Conservation (phyloP, 2,888 invertebrate genomes). For the Trimorus sp. region DNA sequence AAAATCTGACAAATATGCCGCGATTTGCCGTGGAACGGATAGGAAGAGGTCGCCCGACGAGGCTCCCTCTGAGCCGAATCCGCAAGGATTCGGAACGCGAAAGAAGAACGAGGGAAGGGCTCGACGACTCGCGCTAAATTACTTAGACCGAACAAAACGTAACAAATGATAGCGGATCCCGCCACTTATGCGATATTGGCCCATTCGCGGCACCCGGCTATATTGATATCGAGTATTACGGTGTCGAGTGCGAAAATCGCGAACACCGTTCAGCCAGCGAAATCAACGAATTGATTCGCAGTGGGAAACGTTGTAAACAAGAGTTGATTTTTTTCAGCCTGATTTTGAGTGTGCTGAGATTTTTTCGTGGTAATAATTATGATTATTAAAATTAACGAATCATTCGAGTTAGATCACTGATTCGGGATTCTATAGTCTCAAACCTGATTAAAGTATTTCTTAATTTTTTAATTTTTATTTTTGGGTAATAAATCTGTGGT, state of each 20-base stretch:
- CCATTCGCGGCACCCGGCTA: conserved; percentile 73
- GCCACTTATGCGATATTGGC: conserved; percentile 77
- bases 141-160: conserved; percentile 78
- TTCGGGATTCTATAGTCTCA: no score
- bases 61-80: conserved; percentile 14
- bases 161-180: conserved; percentile 77
- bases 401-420: no score
- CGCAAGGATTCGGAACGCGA: conserved; percentile 45
- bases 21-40: conserved; percentile 80
- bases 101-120: conserved; percentile 64
- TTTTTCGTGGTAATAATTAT: no score
- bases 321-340: not conserved
- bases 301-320: conserved; percentile 1
- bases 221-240: conserved; percentile 74
- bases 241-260: conserved; percentile 37
- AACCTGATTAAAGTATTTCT: no score
- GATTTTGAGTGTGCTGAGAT: no score
- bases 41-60: conserved; percentile 58
- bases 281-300: conserved; percentile 10
- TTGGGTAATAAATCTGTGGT: no score
- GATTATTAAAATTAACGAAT: no score
- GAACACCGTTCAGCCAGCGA: no score
- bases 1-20: conserved; percentile 81
- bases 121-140: conserved; percentile 75
- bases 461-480: no score